Evolutionary conservation across 1,140 invertebrate species (phyloP).

Genomic region (Campoletis sonorensis): DNA sequence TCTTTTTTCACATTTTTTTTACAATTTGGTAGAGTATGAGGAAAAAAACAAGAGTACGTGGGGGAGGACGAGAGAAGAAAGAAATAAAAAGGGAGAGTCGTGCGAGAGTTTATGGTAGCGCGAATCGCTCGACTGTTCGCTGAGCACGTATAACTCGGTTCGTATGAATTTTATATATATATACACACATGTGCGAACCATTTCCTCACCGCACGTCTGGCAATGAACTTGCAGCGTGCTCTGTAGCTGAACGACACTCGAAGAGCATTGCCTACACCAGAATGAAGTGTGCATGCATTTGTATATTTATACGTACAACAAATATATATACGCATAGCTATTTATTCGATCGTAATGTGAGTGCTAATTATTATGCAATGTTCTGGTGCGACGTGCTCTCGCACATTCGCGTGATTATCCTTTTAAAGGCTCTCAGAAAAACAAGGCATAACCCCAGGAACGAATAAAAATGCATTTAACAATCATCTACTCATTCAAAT

Average conservation of each 20-base stretch:
- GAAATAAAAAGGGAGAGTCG: slow-evolving; percentile 36
- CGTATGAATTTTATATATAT: slow-evolving; percentile 18
- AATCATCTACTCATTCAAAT: too few relatives aligned
- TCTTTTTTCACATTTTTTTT: background rate
- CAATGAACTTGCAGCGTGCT: slow-evolving; percentile 70
- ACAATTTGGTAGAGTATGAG: background rate
- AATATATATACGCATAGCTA: slow-evolving; percentile 1
- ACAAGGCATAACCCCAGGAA: background rate
- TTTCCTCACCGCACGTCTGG: slow-evolving; percentile 59
- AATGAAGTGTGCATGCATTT: slow-evolving; percentile 26
- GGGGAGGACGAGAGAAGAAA: background rate
- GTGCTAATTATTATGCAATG: slow-evolving; percentile 72
- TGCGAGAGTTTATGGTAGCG: slow-evolving; percentile 39
- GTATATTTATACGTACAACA: slow-evolving; percentile 8
- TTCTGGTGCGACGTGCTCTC: slow-evolving; percentile 53
- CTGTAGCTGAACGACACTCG: slow-evolving; percentile 1
- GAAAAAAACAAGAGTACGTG: background rate
- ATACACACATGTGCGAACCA: slow-evolving; percentile 38
- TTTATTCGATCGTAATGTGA: slow-evolving; percentile 46
- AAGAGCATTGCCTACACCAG: slow-evolving; percentile 2
- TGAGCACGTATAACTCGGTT: slow-evolving; percentile 55
- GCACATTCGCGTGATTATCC: slow-evolving; percentile 60
- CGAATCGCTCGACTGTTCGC: slow-evolving; percentile 49
- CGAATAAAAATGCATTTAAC: background rate
- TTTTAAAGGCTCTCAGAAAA: slow-evolving; percentile 58